phyloP scores from a whole-genome alignment of 1,140 invertebrate genomes.

The Trachymyrmex septentrionalis region DNA sequence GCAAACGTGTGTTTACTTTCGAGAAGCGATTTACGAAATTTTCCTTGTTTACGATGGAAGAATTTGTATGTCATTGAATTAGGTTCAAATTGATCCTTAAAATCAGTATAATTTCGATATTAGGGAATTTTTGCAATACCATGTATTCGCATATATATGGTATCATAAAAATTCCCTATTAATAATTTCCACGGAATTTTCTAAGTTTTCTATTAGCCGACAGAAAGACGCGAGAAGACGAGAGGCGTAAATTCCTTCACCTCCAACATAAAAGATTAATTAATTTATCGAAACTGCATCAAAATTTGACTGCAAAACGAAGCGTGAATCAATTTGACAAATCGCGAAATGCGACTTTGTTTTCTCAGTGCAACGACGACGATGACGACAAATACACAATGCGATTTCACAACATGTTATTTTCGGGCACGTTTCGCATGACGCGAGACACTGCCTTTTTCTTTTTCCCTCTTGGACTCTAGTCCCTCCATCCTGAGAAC shows the following conservation, averaged over 20 bases:
- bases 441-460: neutral
- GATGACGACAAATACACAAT: conserved; percentile 27
- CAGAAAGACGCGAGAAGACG: neutral
- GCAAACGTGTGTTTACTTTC: neutral
- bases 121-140: no score
- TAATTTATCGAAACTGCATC: neutral
- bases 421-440: conserved; percentile 37
- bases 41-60: neutral
- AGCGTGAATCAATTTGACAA: neutral
- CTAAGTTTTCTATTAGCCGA: neutral
- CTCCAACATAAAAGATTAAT: no score
- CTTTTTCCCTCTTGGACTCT: no score
- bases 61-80: neutral
- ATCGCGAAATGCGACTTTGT: neutral
- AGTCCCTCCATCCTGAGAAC: no score
- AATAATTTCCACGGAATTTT: neutral
- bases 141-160: no score
- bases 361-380: neutral
- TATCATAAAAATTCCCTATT: no score
- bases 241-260: neutral
- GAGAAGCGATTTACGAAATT: neutral
- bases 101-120: neutral
- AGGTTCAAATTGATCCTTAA: neutral
- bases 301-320: neutral
- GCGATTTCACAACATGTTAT: conserved; percentile 47